Percentiles rank a stretch among this genome's conserved stretches.
Evolutionary conservation across 2,888 invertebrate genomes (phyloP).

Genomic region (Abrostola triplasia): DNA sequence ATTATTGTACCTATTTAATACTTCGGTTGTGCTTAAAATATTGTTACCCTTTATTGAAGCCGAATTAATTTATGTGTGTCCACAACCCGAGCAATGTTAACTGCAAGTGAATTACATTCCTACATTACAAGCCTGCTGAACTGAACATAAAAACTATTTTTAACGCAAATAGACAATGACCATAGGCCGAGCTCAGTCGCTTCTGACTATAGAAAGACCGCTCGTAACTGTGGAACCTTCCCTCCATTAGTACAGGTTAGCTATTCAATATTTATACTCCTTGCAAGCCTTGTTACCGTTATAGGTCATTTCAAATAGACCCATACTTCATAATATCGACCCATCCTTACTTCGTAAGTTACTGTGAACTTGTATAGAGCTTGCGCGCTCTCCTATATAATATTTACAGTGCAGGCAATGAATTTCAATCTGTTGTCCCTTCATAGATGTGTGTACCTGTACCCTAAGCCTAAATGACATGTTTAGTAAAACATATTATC

Average conservation of each 20-base stretch:
- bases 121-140: slow-evolving; percentile 49
- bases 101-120: slow-evolving; percentile 49
- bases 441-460: slow-evolving; percentile 43
- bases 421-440: slow-evolving; percentile 31
- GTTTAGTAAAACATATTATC: slow-evolving; percentile 44
- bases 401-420: slow-evolving; percentile 8
- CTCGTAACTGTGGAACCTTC: slow-evolving; percentile 13
- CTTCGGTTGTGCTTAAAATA: slow-evolving; percentile 52
- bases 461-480: slow-evolving; percentile 42
- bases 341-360: slow-evolving; percentile 1
- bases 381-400: background rate
- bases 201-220: slow-evolving; percentile 9
- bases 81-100: slow-evolving; percentile 6
- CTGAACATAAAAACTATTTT: slow-evolving; percentile 5
- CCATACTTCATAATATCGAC: background rate
- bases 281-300: slow-evolving; percentile 32
- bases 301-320: slow-evolving; percentile 27
- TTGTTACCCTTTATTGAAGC: slow-evolving; percentile 39
- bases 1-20: slow-evolving; percentile 45
- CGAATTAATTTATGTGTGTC: slow-evolving; percentile 25
- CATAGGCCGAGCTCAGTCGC: background rate
- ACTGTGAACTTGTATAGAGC: slow-evolving; percentile 5
- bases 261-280: slow-evolving; percentile 33
- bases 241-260: slow-evolving; percentile 43
- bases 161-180: slow-evolving; percentile 10